A percentile compares a stretch with the other conserved stretches of the same genome.
Conservation (phyloP, 2,888 invertebrate genomes). For the Hipparchia sbordonii region DNA sequence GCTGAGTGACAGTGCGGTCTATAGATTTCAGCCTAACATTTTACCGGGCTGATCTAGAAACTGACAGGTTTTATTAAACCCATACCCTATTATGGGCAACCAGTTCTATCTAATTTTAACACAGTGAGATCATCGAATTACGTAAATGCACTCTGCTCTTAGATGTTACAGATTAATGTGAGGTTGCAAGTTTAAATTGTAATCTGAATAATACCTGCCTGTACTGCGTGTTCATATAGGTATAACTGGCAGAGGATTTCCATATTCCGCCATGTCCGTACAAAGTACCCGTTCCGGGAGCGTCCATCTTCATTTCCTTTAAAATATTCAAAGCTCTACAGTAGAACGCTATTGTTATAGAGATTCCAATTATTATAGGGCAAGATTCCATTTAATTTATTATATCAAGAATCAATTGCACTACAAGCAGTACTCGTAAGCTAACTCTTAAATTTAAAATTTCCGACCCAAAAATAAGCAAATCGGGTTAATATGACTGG, state of each 20-base stretch:
- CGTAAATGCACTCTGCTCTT: too few relatives aligned
- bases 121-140: neutral
- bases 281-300: conserved; percentile 7
- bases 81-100: too few relatives aligned
- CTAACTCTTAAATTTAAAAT: too few relatives aligned
- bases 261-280: conserved; percentile 12
- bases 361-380: neutral
- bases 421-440: neutral
- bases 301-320: conserved; percentile 15
- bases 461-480: too few relatives aligned
- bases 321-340: conserved; percentile 12
- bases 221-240: neutral
- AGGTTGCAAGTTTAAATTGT: conserved; percentile 11
- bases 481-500: too few relatives aligned
- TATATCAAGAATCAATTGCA: neutral
- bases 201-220: conserved; percentile 1
- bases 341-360: conserved; percentile 4
- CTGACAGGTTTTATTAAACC: too few relatives aligned
- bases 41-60: too few relatives aligned
- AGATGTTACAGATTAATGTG: neutral
- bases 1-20: too few relatives aligned
- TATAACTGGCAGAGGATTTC: conserved; percentile 5
- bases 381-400: neutral
- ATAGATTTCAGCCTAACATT: too few relatives aligned
- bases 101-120: too few relatives aligned